phyloP scores from a whole-genome alignment of 2,797 vertebrate genomes.

The Syndactyla subalaris region DNA sequence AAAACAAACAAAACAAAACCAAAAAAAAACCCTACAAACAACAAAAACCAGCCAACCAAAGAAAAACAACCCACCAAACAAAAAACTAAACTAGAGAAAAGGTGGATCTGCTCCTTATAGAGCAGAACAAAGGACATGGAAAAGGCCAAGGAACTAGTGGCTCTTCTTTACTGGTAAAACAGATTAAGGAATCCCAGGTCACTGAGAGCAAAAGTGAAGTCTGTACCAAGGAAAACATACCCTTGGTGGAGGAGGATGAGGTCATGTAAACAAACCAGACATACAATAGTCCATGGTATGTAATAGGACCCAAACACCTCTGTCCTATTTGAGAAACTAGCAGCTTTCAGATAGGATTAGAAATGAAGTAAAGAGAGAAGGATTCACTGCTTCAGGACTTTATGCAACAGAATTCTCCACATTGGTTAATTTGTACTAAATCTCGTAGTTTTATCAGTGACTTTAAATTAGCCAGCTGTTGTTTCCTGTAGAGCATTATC shows the following conservation, averaged over 20 bases:
- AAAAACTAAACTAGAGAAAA: background rate
- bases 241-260: background rate
- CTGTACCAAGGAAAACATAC: background rate
- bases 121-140: background rate
- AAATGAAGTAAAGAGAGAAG: background rate
- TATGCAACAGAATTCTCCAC: background rate
- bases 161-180: background rate
- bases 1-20: background rate
- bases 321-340: background rate
- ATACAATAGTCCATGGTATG: background rate
- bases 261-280: background rate
- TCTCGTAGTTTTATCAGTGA: background rate
- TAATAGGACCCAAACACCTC: background rate
- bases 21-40: background rate
- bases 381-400: background rate
- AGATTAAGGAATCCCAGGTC: background rate
- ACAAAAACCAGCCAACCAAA: too few species aligned
- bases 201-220: background rate
- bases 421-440: background rate
- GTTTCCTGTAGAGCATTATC: background rate
- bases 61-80: background rate
- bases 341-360: background rate
- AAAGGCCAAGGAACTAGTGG: background rate
- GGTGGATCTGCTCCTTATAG: background rate
- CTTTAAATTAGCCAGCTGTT: constrained; percentile 46